Base-by-base conservation (phyloP, 1,140 invertebrate species). In the Whitmania pigra region DNA sequence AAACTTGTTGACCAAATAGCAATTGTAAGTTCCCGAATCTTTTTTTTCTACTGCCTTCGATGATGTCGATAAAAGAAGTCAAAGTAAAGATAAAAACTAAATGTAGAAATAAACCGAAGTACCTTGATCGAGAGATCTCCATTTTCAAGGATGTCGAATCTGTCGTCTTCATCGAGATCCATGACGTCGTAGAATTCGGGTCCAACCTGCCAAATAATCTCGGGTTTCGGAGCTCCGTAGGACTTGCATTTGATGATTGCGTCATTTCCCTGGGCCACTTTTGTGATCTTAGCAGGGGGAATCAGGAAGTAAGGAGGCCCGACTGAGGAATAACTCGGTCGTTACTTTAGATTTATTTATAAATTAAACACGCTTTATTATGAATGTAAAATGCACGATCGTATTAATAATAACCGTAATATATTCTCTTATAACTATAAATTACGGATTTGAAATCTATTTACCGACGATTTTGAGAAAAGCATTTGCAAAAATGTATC, bases 401-500 rank as follows among this genome's bases (percentile, higher is more conserved):
- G n/a, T n/a, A n/a, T n/a, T n/a, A n/a, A n/a, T n/a, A n/a, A n/a
- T n/a, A n/a, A n/a, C n/a, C n/a, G n/a, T n/a, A n/a, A n/a, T n/a
- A n/a, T n/a, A n/a, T n/a, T n/a, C n/a, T n/a, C n/a, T n/a, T n/a
- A n/a, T 13, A 43, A 43, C 13, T 13, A 49, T 49, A 11, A 49
- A 49, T 49, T 17, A 3, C 5, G 43, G 43, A 49, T 49, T 49
- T 49, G 9, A 49, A 49, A 49, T 11, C 9, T 17, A 17, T 17
- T 49, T 49, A 88, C 88, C 88, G 75, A 94, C 83, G 11, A 99
- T 95, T 84, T 99, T 99, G 7, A 99, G 87, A 78, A 92, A 98
- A 57, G 96, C 91, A 85, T 99, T 94, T 79, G 93, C 93, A 83
- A 95, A 99, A 18, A 97, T 91, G 82, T 98, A 99, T 40, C 96